phyloP scores from a whole-genome alignment of 2,113 vertebrate genomes.

The Elaphurus davidianus region DNA sequence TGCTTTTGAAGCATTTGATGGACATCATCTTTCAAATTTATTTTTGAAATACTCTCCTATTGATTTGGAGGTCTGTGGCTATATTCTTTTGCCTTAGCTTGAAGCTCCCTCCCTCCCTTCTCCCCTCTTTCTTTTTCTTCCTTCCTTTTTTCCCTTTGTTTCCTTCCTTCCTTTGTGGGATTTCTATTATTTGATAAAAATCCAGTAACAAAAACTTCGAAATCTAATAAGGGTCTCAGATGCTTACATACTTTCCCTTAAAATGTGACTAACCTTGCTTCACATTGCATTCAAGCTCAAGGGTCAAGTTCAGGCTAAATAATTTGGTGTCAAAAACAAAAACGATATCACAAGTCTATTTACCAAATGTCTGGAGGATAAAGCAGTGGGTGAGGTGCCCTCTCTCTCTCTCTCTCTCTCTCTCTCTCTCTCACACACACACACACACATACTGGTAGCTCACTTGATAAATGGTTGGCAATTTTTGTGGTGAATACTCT shows the following conservation, averaged over 20 bases:
- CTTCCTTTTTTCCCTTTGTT: not conserved
- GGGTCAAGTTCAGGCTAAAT: not conserved
- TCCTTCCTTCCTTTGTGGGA: not conserved
- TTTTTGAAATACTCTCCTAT: not conserved
- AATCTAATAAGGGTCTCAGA: not conserved
- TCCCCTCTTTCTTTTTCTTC: too few species aligned
- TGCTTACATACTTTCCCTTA: not conserved
- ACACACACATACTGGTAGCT: not conserved
- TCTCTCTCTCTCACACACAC: not conserved
- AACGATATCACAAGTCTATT: not conserved
- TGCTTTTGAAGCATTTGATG: not conserved
- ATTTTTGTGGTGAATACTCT: slow-evolving; percentile 48
- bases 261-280: slow-evolving; percentile 9
- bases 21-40: not conserved
- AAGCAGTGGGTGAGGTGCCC: not conserved
- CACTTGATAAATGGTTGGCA: slow-evolving; percentile 47
- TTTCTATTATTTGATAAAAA: slow-evolving; percentile 43
- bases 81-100: not conserved
- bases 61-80: not conserved
- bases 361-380: not conserved
- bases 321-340: slow-evolving; percentile 15
- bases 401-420: not conserved
- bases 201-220: slow-evolving; percentile 1
- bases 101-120: not conserved
- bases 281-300: not conserved